These are phyloP conservation scores for Hylia prasina DNA, from an alignment of 2,113 vertebrate species.

Conservation along the genomic window DNA sequence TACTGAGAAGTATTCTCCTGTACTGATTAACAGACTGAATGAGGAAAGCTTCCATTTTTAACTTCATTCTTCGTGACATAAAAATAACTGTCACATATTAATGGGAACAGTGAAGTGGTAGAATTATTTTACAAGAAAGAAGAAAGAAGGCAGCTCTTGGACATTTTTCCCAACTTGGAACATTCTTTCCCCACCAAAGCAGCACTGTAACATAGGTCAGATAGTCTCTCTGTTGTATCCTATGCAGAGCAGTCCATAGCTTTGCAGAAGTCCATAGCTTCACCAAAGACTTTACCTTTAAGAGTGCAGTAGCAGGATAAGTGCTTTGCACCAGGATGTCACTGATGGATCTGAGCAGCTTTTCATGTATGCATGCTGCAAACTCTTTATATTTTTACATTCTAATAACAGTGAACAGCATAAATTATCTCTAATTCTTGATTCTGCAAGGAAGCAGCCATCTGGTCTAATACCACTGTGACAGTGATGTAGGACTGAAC, in stretches of 20 bases:
- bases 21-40: conserved; percentile 52
- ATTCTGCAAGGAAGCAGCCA: conserved; percentile 81
- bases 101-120: background rate
- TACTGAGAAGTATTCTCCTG: conserved; percentile 44
- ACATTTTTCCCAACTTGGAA: conserved; percentile 22
- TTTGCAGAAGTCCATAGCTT: background rate
- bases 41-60: conserved; percentile 57
- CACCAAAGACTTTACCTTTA: background rate
- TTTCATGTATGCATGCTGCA: conserved; percentile 72
- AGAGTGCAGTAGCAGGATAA: background rate
- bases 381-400: conserved; percentile 81
- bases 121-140: conserved; percentile 8
- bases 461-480: conserved; percentile 82
- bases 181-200: background rate
- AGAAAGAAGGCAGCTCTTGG: conserved; percentile 31
- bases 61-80: conserved; percentile 41
- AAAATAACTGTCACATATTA: conserved; percentile 51
- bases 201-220: background rate
- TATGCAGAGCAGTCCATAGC: background rate
- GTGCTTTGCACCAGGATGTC: conserved; percentile 30
- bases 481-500: conserved; percentile 80
- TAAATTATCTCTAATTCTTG: conserved; percentile 83
- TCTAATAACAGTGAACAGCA: conserved; percentile 80
- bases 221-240: background rate
- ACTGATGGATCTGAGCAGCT: conserved; percentile 58